Evolutionary conservation across 2,888 invertebrate species (phyloP).

Genomic region (Schrankia costaestrigalis): DNA sequence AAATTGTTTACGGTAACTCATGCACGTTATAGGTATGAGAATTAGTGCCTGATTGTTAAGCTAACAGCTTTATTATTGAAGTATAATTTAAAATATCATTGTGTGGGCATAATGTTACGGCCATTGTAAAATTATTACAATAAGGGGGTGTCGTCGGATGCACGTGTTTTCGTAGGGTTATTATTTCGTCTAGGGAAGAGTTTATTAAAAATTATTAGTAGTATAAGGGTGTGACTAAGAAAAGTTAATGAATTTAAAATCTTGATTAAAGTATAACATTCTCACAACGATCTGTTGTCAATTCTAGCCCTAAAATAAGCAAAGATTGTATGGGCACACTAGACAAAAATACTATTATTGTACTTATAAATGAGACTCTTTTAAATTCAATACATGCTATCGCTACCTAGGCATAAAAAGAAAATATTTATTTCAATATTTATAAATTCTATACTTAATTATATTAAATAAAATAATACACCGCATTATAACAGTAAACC

Average conservation of each 20-base stretch:
- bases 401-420: too few species aligned
- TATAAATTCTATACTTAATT: too few species aligned
- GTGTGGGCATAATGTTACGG: constrained; percentile 43
- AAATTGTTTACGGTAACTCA: constrained; percentile 53
- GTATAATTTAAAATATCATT: constrained; percentile 74
- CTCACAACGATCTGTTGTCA: too few species aligned
- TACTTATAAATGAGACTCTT: too few species aligned
- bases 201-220: constrained; percentile 29
- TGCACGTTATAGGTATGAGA: constrained; percentile 48
- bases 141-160: constrained; percentile 64
- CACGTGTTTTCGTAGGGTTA: constrained; percentile 51
- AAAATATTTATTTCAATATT: too few species aligned
- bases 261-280: too few species aligned
- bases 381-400: too few species aligned
- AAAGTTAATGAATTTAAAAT: too few species aligned
- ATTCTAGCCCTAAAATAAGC: too few species aligned
- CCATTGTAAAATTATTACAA: constrained; percentile 57
- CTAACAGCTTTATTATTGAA: constrained; percentile 43
- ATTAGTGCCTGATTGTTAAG: constrained; percentile 48
- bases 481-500: constrained; percentile 4
- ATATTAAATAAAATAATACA: background rate
- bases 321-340: too few species aligned
- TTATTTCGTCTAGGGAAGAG: constrained; percentile 40
- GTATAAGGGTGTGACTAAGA: too few species aligned
- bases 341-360: too few species aligned